Evolutionary conservation across 2,113 vertebrate genomes (phyloP), one percentile per base, ranked within the genome.

Genomic region (Mola mola): DNA sequence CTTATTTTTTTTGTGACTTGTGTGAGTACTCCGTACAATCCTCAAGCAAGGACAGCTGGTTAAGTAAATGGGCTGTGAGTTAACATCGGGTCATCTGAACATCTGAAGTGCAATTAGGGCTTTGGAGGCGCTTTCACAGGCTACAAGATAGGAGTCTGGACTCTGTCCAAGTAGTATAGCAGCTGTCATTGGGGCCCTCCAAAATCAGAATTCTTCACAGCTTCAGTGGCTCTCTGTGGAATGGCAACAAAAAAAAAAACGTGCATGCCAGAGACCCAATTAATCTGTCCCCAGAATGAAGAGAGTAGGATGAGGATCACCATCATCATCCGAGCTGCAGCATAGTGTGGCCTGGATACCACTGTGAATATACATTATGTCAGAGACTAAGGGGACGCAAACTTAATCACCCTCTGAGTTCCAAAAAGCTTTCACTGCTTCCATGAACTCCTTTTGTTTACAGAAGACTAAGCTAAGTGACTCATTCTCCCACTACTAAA

Each of bases 121-220:
- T 69, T 83, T 63, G 56, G 69, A 65, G 31, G 69, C 79, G 80
- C 74, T 79, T 88, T 84, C 79, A 75, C 70, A 85, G 80, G 72
- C 75, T 21, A 47, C 51, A 66, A 81, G 77, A 87, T 70, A 82
- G 51, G 29, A 36, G 43, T 40, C 69, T 88, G 79, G 74, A 82
- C 40, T 78, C 38, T 60, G 20, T 71, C 75, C 78, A 83, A 76
- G 62, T 72, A 47, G 75, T 67, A 49, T 42, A 87, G 83, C 90
- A 92, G 88, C 89, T 90, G 90, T 84, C 74, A 76, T 81, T 60
- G 40, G 80, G 78, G 79, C 76, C 65, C 46, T 83, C 75, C 78
- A 79, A 86, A 75, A 61, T 77, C 61, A 31, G 38, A 77, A 85
- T 75, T 49, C 77, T 86, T 85, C 74, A 82, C 81, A 81, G 72